phyloP scores from a whole-genome alignment of 1,140 invertebrate species.

The Drosophila serrata region DNA sequence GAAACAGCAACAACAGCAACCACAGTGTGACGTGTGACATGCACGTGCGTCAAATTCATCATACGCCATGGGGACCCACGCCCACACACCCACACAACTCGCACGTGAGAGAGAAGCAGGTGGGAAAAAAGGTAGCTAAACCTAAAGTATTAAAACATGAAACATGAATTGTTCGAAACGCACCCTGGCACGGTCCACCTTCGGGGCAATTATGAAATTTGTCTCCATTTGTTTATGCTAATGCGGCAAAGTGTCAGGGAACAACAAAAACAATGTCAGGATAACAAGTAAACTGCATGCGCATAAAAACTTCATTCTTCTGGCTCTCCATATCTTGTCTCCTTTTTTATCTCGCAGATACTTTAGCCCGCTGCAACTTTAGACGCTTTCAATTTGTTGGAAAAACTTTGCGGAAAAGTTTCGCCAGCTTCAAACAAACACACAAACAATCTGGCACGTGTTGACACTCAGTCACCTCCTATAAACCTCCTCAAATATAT shows the following conservation, averaged over 20 bases:
- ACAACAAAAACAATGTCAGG: conserved; percentile 17
- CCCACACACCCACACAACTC: conserved; percentile 22
- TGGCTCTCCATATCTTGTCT: conserved; percentile 22
- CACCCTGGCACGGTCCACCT: conserved; percentile 10
- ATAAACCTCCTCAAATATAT: not conserved
- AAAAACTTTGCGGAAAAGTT: conserved; percentile 59
- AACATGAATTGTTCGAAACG: conserved; percentile 1
- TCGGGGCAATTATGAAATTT: conserved; percentile 26
- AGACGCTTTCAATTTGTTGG: conserved; percentile 56
- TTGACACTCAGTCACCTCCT: conserved; percentile 75
- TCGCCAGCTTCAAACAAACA: conserved; percentile 28
- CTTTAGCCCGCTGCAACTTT: conserved; percentile 48
- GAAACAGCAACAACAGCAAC: conserved; percentile 18
- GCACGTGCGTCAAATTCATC: conserved; percentile 79
- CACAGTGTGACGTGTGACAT: conserved; percentile 60
- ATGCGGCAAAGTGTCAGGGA: conserved; percentile 55
- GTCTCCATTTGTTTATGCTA: conserved; percentile 75
- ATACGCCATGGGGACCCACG: conserved; percentile 71
- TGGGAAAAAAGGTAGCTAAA: not conserved
- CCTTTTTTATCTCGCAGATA: conserved; percentile 74
- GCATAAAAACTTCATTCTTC: conserved; percentile 47
- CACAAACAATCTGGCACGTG: conserved; percentile 73
- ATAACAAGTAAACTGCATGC: conserved; percentile 66
- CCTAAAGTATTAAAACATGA: conserved; percentile 7
- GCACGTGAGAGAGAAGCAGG: not conserved